A percentile compares a stretch with the other conserved stretches of the same genome.
Evolutionary conservation across 2,113 vertebrate species (phyloP).

Genomic region (Genyomyrus donnyi): DNA sequence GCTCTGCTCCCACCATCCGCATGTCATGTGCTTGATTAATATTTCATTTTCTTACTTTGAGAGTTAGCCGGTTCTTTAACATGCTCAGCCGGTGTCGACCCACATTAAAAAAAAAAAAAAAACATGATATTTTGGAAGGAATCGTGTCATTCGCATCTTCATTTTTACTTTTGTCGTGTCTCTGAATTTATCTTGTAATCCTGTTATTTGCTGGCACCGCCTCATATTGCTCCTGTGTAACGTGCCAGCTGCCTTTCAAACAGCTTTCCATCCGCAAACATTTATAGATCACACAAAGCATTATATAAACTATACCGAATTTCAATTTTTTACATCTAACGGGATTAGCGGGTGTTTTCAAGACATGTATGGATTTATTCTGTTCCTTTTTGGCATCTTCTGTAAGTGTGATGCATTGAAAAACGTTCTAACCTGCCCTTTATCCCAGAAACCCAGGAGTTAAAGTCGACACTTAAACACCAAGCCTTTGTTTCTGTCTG

Average conservation of each 20-base stretch:
- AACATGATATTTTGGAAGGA: not conserved
- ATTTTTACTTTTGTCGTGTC: not conserved
- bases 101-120: not conserved
- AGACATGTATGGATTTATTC: not conserved
- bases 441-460: not conserved
- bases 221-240: not conserved
- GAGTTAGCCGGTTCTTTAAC: not conserved
- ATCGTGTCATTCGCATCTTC: not conserved
- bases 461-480: not conserved
- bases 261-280: not conserved
- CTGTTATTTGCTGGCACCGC: not conserved
- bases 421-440: not conserved
- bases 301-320: conserved; percentile 7
- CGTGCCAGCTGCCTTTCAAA: not conserved
- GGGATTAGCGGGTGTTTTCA: not conserved
- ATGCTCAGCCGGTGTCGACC: not conserved
- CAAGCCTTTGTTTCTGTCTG: not conserved
- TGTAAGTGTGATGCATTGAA: not conserved
- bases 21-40: not conserved
- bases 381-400: not conserved
- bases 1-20: not conserved
- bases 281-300: conserved; percentile 6
- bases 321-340: not conserved
- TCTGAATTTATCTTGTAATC: conserved; percentile 3
- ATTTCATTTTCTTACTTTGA: not conserved